Evolutionary conservation across 2,113 vertebrate genomes (phyloP).

Genomic region (Chionodraco myersi): DNA sequence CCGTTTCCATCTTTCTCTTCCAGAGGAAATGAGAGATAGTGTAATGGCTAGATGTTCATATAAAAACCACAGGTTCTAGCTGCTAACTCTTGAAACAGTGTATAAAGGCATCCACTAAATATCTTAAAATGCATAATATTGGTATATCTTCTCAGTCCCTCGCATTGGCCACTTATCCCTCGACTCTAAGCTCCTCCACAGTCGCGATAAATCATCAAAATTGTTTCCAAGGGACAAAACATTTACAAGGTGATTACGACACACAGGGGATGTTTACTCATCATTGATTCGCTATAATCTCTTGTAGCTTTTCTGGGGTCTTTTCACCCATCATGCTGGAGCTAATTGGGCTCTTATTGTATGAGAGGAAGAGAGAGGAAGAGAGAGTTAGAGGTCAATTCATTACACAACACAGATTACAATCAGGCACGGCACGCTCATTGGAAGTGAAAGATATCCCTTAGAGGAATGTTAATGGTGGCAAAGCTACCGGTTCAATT

Average conservation of each 20-base stretch:
- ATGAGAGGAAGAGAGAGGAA: slow-evolving; percentile 11
- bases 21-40: background rate
- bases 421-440: slow-evolving; percentile 49
- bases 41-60: background rate
- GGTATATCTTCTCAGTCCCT: background rate
- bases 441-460: slow-evolving; percentile 75
- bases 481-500: slow-evolving; percentile 47
- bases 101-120: slow-evolving; percentile 2
- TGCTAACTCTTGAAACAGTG: background rate
- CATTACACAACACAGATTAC: slow-evolving; percentile 76
- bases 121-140: background rate
- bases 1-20: background rate
- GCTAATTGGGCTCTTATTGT: slow-evolving; percentile 38
- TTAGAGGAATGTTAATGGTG: slow-evolving; percentile 79
- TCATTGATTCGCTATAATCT: background rate
- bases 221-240: background rate
- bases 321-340: slow-evolving; percentile 6
- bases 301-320: background rate
- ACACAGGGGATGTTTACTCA: background rate
- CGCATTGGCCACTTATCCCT: background rate
- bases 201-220: background rate
- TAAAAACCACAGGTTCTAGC: background rate
- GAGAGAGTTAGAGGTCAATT: slow-evolving; percentile 33
- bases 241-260: slow-evolving; percentile 18
- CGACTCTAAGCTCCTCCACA: slow-evolving; percentile 9